Evolutionary conservation across 2,113 vertebrate species (phyloP).

Genomic region (Gobiocypris rarus): DNA sequence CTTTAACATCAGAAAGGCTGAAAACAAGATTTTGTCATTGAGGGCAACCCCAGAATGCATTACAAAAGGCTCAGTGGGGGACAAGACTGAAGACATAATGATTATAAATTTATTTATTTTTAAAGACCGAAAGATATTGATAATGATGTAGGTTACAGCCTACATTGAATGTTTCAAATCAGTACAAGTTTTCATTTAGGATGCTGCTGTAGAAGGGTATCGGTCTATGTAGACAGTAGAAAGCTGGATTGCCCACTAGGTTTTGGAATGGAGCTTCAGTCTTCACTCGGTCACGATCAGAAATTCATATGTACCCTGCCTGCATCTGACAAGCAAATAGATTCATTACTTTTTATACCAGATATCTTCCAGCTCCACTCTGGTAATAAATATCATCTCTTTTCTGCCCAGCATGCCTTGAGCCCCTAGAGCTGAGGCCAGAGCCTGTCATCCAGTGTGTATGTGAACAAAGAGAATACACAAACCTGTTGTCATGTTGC

Average conservation of each 20-base stretch:
- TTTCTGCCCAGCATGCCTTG: slow-evolving; percentile 20
- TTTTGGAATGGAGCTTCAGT: slow-evolving; percentile 10
- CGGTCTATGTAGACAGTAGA: background rate
- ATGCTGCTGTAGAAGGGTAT: background rate
- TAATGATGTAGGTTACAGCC: background rate
- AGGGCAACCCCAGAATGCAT: background rate
- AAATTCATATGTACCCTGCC: background rate
- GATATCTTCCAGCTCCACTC: background rate
- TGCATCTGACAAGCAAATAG: slow-evolving; percentile 20
- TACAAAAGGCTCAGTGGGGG: too few relatives aligned
- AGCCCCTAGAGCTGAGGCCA: background rate
- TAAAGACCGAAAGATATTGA: background rate
- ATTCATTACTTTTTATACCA: background rate
- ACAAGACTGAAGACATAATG: too few relatives aligned
- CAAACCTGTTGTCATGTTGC: slow-evolving; percentile 24
- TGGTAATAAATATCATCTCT: slow-evolving; percentile 15
- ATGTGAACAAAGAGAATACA: slow-evolving; percentile 6
- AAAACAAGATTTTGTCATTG: background rate
- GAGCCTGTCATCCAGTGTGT: slow-evolving; percentile 2
- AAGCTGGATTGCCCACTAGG: background rate
- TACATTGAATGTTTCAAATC: background rate
- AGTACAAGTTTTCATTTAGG: background rate
- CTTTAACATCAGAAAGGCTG: background rate
- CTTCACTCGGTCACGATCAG: background rate
- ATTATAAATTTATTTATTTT: too few relatives aligned